Evolutionary conservation across 2,113 vertebrate genomes (phyloP).

Genomic region (Conger conger): DNA sequence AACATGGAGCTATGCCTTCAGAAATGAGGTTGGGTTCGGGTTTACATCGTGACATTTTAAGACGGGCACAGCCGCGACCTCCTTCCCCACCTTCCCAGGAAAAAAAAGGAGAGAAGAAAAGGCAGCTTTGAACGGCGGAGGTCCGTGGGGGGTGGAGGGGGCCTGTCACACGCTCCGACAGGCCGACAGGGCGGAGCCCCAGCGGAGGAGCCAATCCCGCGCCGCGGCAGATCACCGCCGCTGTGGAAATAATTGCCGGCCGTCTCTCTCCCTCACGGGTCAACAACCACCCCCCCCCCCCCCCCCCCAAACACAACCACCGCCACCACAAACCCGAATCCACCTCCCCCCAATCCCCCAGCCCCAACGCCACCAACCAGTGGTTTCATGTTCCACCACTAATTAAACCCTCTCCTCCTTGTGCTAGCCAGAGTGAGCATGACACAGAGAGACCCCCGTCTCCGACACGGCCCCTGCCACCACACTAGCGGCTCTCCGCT

Average conservation of each 20-base stretch:
- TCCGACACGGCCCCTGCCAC: background rate
- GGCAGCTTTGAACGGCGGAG: constrained; percentile 27
- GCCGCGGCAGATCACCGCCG: background rate
- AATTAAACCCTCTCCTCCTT: constrained; percentile 41
- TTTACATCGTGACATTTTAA: background rate
- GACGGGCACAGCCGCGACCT: constrained; percentile 5
- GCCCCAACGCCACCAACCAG: background rate
- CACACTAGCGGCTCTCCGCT: background rate
- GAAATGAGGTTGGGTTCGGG: background rate
- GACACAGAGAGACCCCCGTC: background rate
- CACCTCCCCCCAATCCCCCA: background rate
- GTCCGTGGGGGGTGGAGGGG: constrained; percentile 26
- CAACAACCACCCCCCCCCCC: background rate
- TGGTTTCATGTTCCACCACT: constrained; percentile 40
- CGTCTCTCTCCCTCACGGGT: constrained; percentile 45
- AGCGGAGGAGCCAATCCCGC: constrained; percentile 4
- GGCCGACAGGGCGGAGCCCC: constrained; percentile 22
- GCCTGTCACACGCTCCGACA: constrained; percentile 42
- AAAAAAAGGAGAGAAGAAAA: constrained; percentile 34
- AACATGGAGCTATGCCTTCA: too few relatives aligned
- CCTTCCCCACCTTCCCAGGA: constrained; percentile 12
- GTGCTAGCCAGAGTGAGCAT: background rate
- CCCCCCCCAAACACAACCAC: too few relatives aligned
- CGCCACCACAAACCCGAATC: background rate
- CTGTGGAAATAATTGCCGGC: constrained; percentile 35